Conservation (phyloP, 2,113 vertebrate genomes). For the Conger conger region DNA sequence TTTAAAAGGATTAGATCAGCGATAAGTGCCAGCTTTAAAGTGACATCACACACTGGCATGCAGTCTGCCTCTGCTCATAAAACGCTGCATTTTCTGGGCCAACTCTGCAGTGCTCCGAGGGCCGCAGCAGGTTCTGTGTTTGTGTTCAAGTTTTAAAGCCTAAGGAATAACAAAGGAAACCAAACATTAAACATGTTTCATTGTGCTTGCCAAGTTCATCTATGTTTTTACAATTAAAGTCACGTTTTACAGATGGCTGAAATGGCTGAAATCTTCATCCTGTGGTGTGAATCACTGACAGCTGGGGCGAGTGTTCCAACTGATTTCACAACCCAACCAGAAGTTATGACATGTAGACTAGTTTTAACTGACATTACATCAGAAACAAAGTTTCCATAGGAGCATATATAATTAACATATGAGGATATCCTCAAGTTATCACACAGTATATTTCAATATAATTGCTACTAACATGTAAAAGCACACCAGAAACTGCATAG, state of each 20-base stretch:
- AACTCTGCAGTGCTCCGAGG: not conserved
- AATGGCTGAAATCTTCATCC: not conserved
- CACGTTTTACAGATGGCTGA: slow-evolving; percentile 35
- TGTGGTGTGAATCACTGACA: slow-evolving; percentile 1
- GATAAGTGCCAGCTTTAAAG: not conserved
- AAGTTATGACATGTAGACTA: slow-evolving; percentile 13
- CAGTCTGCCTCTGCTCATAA: not conserved
- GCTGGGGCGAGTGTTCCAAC: slow-evolving; percentile 13
- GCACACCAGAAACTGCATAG: not conserved
- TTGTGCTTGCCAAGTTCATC: not conserved
- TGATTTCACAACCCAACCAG: slow-evolving; percentile 19
- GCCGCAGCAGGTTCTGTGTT: not conserved
- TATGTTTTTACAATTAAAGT: not conserved
- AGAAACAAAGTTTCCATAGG: not conserved
- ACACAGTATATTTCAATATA: not conserved
- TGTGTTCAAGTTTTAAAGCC: not conserved
- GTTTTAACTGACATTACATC: not conserved
- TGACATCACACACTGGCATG: not conserved
- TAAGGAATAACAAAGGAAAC: not conserved
- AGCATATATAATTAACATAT: not conserved
- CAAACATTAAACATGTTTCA: not conserved
- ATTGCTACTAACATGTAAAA: not conserved
- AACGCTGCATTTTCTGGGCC: not conserved
- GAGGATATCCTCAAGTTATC: not conserved
- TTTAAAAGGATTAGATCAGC: not conserved